phyloP scores from a whole-genome alignment of 2,888 invertebrate species.

The Apocheima hispidaria region DNA sequence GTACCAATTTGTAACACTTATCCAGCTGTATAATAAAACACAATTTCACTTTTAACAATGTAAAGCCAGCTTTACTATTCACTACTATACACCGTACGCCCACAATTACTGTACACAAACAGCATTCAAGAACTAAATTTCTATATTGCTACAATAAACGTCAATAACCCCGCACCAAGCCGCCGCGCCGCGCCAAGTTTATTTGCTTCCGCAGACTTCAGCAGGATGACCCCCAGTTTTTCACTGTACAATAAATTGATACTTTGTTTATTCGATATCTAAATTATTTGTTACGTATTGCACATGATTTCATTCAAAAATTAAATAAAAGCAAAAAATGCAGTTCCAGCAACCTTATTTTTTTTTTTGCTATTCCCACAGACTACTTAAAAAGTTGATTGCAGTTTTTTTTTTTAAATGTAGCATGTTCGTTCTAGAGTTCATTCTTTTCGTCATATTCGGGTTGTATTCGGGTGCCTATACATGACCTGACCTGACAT shows the following conservation, averaged over 20 bases:
- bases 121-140: slow-evolving; percentile 68
- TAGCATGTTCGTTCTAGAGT: not conserved
- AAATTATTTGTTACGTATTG: slow-evolving; percentile 39
- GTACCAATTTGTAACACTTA: slow-evolving; percentile 76
- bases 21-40: slow-evolving; percentile 57
- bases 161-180: slow-evolving; percentile 77
- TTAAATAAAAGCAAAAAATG: slow-evolving; percentile 54
- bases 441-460: too few relatives aligned
- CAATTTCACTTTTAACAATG: slow-evolving; percentile 61
- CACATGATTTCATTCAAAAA: slow-evolving; percentile 62
- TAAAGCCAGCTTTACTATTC: slow-evolving; percentile 48
- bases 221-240: slow-evolving; percentile 1
- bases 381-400: not conserved
- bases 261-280: slow-evolving; percentile 20
- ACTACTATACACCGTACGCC: slow-evolving; percentile 56
- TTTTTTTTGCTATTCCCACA: slow-evolving; percentile 7
- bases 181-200: slow-evolving; percentile 51
- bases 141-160: slow-evolving; percentile 68
- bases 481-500: too few relatives aligned
- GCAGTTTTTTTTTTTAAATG: too few relatives aligned
- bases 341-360: slow-evolving; percentile 31
- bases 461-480: too few relatives aligned
- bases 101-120: slow-evolving; percentile 73
- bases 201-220: slow-evolving; percentile 34
- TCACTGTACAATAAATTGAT: not conserved